Evolutionary conservation across 2,888 invertebrate species (phyloP).

Genomic region (Drosophila siamana): DNA sequence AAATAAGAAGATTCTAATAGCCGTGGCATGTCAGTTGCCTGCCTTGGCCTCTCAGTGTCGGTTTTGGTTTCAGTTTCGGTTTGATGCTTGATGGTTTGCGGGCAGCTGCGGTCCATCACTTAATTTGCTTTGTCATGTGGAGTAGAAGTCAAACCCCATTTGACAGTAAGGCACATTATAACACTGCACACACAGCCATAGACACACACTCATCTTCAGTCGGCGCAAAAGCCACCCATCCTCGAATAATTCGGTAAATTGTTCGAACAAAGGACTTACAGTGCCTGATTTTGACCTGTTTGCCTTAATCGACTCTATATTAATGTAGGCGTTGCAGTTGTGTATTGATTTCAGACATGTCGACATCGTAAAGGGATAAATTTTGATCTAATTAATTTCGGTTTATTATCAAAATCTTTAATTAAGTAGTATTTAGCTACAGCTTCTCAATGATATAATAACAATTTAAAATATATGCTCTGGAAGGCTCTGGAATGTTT

Average conservation of each 20-base stretch:
- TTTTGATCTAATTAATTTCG: no score
- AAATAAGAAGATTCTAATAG: constrained; percentile 14
- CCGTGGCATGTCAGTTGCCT: no score
- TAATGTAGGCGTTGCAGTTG: constrained; percentile 7
- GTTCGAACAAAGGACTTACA: constrained; percentile 31
- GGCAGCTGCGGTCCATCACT: constrained; percentile 36
- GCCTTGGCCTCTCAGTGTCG: constrained; percentile 10
- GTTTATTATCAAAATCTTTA: no score
- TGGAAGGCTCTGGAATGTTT: no score
- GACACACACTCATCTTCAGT: neutral
- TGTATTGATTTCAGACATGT: neutral
- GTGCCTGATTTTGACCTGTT: constrained; percentile 26
- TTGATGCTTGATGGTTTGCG: constrained; percentile 32
- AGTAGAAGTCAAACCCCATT: constrained; percentile 46
- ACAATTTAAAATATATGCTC: no score
- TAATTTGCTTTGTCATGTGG: constrained; percentile 51
- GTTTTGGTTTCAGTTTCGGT: constrained; percentile 47
- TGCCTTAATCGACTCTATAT: constrained; percentile 8
- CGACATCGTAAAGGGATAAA: no score
- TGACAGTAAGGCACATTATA: constrained; percentile 65
- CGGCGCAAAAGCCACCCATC: neutral
- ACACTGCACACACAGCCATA: constrained; percentile 17
- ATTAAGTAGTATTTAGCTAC: no score
- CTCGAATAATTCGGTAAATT: constrained; percentile 35
- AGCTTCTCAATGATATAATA: no score